phyloP scores from a whole-genome alignment of 2,113 vertebrate genomes.

The Leucopsar rothschildi region DNA sequence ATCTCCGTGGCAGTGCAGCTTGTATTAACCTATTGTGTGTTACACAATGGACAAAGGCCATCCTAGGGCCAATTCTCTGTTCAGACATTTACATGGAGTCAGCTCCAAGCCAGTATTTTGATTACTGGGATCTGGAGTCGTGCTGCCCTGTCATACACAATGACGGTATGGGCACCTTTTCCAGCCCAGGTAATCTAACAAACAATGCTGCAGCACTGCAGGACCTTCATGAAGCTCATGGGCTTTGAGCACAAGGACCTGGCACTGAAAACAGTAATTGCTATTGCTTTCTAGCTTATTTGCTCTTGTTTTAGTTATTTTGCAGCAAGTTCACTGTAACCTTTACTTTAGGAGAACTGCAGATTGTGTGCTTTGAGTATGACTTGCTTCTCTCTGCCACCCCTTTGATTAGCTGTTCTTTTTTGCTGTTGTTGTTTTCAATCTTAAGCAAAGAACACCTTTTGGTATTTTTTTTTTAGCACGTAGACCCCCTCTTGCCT shows the following conservation, averaged over 20 bases:
- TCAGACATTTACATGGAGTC: neutral
- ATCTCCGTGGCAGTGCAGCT: neutral
- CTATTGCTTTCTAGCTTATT: neutral
- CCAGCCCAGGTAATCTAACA: neutral
- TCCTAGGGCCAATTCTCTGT: neutral
- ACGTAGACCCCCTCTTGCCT: neutral
- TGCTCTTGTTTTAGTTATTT: neutral
- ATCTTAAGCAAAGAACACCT: neutral
- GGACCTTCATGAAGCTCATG: neutral
- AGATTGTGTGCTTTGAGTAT: neutral
- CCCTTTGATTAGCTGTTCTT: neutral
- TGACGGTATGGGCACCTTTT: fast-evolving
- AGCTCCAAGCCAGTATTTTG: neutral
- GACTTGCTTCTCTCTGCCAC: neutral
- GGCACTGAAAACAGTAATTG: neutral
- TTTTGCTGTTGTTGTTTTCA: neutral
- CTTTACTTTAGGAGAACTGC: neutral
- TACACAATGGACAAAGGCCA: neutral
- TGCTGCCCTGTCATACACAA: neutral
- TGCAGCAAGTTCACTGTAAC: neutral
- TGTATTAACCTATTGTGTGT: neutral
- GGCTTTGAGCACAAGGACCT: neutral
- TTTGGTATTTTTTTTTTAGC: neutral
- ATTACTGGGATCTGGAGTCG: neutral
- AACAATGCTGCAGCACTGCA: neutral